These are phyloP conservation scores for Chaetura pelagica DNA, from an alignment of 2,113 vertebrate genomes.

Conservation along the genomic window DNA sequence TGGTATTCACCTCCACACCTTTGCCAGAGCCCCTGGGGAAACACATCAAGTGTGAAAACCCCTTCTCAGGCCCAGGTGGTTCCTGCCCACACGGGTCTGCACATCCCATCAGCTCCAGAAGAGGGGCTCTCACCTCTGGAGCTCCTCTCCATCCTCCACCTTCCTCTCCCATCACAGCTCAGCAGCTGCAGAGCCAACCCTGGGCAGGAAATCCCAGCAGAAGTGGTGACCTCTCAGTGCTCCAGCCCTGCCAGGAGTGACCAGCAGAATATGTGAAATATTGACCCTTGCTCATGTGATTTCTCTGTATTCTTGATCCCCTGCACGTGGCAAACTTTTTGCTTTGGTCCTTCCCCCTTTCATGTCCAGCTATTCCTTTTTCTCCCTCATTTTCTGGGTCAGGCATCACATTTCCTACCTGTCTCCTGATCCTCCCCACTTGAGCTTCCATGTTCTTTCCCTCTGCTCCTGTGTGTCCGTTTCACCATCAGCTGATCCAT, in stretches of 20 bases:
- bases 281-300: neutral
- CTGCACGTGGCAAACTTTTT: neutral
- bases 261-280: neutral
- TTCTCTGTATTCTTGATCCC: neutral
- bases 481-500: neutral
- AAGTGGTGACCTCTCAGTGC: neutral
- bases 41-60: neutral
- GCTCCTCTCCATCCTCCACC: neutral
- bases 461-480: neutral
- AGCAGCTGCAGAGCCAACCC: neutral
- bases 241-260: neutral
- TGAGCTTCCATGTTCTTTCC: rapidly evolving
- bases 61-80: neutral
- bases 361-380: neutral
- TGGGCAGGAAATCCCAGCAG: neutral
- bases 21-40: neutral
- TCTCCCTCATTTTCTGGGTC: neutral
- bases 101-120: neutral
- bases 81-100: neutral
- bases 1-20: conserved; percentile 52
- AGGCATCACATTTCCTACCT: neutral
- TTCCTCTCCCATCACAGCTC: neutral
- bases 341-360: neutral
- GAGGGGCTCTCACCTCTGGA: neutral
- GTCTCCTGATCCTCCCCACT: neutral